Evolutionary conservation across 2,797 vertebrate species (phyloP), one percentile per base, ranked within the genome.

Genomic region (Gouania willdenowi): DNA sequence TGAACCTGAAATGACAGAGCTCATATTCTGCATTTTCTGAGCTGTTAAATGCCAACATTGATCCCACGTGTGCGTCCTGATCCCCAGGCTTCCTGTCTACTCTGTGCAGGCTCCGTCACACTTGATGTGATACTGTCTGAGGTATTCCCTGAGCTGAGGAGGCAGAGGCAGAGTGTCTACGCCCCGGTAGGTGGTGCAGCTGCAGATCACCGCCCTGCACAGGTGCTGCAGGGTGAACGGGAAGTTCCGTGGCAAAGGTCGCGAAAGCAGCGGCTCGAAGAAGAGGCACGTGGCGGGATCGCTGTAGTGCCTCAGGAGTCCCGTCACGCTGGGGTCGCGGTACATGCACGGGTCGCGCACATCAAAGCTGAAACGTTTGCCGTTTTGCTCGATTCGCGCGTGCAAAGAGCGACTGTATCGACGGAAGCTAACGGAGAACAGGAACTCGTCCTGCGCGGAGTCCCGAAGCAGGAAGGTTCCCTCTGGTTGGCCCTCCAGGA

Each of bases 51-150:
- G n/a, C n/a, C n/a, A n/a, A n/a, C n/a, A n/a, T n/a, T n/a, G n/a
- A n/a, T n/a, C n/a, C n/a, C n/a, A n/a, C n/a, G n/a, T n/a, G n/a
- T n/a, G n/a, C n/a, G n/a, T n/a, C n/a, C n/a, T n/a, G n/a, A n/a
- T n/a, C n/a, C n/a, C n/a, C n/a, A n/a, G n/a, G n/a, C n/a, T n/a
- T n/a, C n/a, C n/a, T n/a, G n/a, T n/a, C n/a, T n/a, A 87, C n/a
- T 77, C 19, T 4, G 78, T 76, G 6, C 87, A 87, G 9, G 85
- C 85, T 7, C 81, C 92, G 49, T 93, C 92, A 9, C 93, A 95
- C 64, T 91, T 94, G 29, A 97, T 93, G 73, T 98, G 94, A 78
- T 98, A 98, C 67, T 96, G 93, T 63, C 90, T 88, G 55, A 98
- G 87, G 57, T 93, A 98, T 39, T 94, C 85, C 82, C 93, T 93